Evolutionary conservation across 1,140 invertebrate species (phyloP).

Genomic region (Musca vetustissima): DNA sequence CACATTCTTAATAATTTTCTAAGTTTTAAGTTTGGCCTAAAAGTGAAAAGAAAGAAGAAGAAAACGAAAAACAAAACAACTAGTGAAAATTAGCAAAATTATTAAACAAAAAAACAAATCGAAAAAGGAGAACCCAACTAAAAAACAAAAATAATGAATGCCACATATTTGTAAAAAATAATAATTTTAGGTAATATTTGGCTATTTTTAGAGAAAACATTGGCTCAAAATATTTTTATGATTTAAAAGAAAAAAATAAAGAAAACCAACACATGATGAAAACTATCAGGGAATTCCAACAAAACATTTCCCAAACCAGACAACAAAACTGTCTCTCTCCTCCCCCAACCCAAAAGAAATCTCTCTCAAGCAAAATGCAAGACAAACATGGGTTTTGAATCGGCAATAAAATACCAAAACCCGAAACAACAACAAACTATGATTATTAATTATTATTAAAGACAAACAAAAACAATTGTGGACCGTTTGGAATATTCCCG

Average conservation of each 20-base stretch:
- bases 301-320: slow-evolving; percentile 6
- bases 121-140: background rate
- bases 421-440: background rate
- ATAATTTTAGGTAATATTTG: slow-evolving; percentile 11
- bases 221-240: background rate
- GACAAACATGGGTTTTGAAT: slow-evolving; percentile 1
- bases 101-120: background rate
- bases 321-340: background rate
- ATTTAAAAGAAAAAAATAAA: slow-evolving; percentile 1
- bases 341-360: no score
- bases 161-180: background rate
- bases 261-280: background rate
- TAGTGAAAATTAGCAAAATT: slow-evolving; percentile 28
- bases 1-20: background rate
- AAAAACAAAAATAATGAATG: slow-evolving; percentile 3
- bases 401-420: background rate
- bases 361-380: slow-evolving; percentile 2
- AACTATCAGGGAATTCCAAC: background rate
- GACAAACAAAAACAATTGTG: background rate
- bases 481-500: no score
- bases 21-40: slow-evolving; percentile 15
- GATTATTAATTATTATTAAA: background rate
- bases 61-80: slow-evolving; percentile 1
- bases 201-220: slow-evolving; percentile 16
- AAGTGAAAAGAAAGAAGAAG: background rate